A percentile compares a stretch with the other conserved stretches of the same genome.
These are phyloP conservation scores for Drosophila villosipedis DNA, from an alignment of 2,888 invertebrate species.

Conservation along the genomic window DNA sequence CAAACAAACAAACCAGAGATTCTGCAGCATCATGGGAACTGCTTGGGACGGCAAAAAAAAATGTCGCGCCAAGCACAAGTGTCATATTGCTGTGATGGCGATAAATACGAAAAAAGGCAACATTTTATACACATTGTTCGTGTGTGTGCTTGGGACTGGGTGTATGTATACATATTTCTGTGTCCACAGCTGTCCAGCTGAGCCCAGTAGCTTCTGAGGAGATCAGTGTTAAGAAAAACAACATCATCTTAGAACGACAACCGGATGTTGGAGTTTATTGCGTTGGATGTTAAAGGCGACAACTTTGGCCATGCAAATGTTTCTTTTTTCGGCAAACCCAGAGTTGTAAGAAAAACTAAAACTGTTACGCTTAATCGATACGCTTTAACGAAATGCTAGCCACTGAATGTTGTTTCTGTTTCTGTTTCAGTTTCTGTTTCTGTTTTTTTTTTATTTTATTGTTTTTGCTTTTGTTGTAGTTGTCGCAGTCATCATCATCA, in stretches of 20 bases:
- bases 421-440: constrained; percentile 33
- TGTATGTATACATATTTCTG: constrained; percentile 8
- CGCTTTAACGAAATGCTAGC: constrained; percentile 81
- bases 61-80: constrained; percentile 66
- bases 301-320: constrained; percentile 54
- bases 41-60: constrained; percentile 69
- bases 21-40: constrained; percentile 82
- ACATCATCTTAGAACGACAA: constrained; percentile 72
- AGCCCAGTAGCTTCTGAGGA: constrained; percentile 55
- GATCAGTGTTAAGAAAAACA: constrained; percentile 70
- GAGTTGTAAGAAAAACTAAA: constrained; percentile 44
- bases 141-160: constrained; percentile 37
- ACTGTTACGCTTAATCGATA: constrained; percentile 76
- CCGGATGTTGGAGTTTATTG: constrained; percentile 77
- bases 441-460: constrained; percentile 12
- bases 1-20: constrained; percentile 66
- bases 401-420: constrained; percentile 46
- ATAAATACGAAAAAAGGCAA: constrained; percentile 69
- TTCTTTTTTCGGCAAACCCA: constrained; percentile 47
- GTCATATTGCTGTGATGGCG: constrained; percentile 74
- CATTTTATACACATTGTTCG: constrained; percentile 71
- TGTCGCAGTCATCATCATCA: constrained; percentile 83
- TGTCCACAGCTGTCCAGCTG: constrained; percentile 33
- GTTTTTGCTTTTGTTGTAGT: constrained; percentile 45
- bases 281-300: constrained; percentile 38